phyloP scores from a whole-genome alignment of 2,113 vertebrate genomes.

The Peromyscus californicus region DNA sequence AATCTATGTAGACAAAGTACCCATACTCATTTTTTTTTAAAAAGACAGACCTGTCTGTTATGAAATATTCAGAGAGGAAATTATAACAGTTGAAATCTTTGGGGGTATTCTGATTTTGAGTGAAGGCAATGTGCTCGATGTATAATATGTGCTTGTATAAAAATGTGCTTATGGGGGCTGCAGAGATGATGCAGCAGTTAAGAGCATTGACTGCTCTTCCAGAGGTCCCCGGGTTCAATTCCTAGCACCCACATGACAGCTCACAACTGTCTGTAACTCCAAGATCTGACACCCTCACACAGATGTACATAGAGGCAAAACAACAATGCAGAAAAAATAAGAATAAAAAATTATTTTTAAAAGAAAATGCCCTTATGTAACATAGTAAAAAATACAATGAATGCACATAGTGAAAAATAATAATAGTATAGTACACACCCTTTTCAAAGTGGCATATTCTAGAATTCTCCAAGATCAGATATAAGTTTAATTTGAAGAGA shows the following conservation, averaged over 20 bases:
- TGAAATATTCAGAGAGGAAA: not conserved
- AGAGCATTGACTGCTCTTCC: too few relatives aligned
- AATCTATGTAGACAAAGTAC: not conserved
- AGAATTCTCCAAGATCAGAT: not conserved
- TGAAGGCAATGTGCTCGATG: not conserved
- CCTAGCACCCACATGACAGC: too few relatives aligned
- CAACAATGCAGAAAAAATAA: too few relatives aligned
- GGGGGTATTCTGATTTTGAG: not conserved
- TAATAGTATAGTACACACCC: not conserved
- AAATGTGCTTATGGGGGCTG: not conserved
- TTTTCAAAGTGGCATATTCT: not conserved
- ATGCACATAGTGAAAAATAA: not conserved
- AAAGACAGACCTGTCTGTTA: not conserved
- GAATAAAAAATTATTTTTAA: too few relatives aligned
- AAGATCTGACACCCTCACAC: too few relatives aligned
- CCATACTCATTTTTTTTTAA: not conserved
- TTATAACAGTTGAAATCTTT: not conserved
- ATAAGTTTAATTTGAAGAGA: constrained; percentile 42
- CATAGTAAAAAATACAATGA: not conserved
- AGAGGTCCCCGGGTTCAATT: too few relatives aligned
- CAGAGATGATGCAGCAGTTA: too few relatives aligned
- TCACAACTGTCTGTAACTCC: too few relatives aligned
- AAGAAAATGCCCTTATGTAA: not conserved
- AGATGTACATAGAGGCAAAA: too few relatives aligned
- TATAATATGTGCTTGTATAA: not conserved